phyloP scores from a whole-genome alignment of 2,888 invertebrate species.

The Lydus trimaculatus region DNA sequence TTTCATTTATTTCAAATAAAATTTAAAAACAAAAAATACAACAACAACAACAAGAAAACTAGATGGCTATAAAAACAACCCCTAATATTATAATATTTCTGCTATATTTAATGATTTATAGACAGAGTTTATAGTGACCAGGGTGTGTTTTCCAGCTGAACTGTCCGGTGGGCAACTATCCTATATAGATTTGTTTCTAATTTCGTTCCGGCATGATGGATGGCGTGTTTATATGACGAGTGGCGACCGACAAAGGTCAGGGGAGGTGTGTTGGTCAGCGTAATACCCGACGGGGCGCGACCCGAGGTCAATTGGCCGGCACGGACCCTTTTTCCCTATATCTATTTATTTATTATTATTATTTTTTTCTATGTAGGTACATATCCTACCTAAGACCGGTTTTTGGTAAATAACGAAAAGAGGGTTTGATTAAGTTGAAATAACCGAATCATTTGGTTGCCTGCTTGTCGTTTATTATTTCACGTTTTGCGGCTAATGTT shows the following conservation, averaged over 20 bases:
- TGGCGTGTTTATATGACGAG: constrained; percentile 61
- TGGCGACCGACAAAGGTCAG: constrained; percentile 61
- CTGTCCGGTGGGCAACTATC: constrained; percentile 24
- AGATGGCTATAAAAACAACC: neutral
- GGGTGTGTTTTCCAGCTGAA: constrained; percentile 31
- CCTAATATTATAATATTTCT: neutral
- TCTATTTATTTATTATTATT: constrained; percentile 7
- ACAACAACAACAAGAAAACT: too few species aligned
- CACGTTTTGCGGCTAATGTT: constrained; percentile 38
- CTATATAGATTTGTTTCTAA: constrained; percentile 54
- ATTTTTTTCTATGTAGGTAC: constrained; percentile 16
- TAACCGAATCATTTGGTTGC: constrained; percentile 33
- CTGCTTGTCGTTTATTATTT: constrained; percentile 33
- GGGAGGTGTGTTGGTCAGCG: constrained; percentile 61
- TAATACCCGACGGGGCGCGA: constrained; percentile 58
- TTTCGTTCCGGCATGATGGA: constrained; percentile 56
- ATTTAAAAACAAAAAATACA: too few species aligned
- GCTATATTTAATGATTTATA: constrained; percentile 14
- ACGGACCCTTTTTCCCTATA: constrained; percentile 38
- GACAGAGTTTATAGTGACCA: neutral
- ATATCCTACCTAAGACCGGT: constrained; percentile 45
- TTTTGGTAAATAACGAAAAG: constrained; percentile 25
- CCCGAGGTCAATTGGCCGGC: constrained; percentile 60
- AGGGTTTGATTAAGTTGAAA: constrained; percentile 50
- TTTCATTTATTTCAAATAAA: constrained; percentile 10